A percentile compares a stretch with the other conserved stretches of the same genome.
phyloP scores from a whole-genome alignment of 2,888 invertebrate species.

The Andrena flavipes region DNA sequence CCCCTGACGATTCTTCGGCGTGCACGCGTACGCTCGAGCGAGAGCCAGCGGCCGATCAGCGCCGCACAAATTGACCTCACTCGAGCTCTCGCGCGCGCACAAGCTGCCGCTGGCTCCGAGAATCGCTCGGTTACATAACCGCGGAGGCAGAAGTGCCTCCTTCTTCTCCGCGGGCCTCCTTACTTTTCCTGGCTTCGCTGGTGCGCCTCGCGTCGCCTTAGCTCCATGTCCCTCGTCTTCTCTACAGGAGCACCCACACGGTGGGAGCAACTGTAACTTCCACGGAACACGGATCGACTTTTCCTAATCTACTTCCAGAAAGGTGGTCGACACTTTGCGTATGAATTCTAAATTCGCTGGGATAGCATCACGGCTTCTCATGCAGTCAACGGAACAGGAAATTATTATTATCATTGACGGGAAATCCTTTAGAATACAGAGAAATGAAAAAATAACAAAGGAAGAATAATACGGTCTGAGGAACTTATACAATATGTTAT shows the following conservation, averaged over 20 bases:
- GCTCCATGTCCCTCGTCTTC: constrained; percentile 15
- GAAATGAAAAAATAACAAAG: no score
- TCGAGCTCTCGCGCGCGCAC: constrained; percentile 56
- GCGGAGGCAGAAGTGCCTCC: constrained; percentile 66
- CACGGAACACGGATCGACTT: no score
- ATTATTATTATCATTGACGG: no score
- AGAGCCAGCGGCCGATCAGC: constrained; percentile 46
- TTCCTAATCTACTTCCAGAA: no score
- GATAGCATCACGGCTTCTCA: no score
- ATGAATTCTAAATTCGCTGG: no score
- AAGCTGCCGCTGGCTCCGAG: constrained; percentile 71
- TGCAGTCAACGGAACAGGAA: no score
- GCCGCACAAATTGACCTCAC: constrained; percentile 68
- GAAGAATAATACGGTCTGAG: no score
- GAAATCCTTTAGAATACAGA: no score
- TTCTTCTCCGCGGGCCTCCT: constrained; percentile 58
- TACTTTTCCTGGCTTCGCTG: constrained; percentile 66
- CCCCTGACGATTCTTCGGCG: neutral
- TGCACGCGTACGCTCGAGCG: neutral
- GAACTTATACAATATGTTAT: no score
- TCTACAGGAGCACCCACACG: neutral
- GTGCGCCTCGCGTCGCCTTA: constrained; percentile 45
- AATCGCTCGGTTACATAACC: constrained; percentile 78
- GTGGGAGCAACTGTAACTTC: neutral
- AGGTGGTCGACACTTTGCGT: no score